These are phyloP conservation scores for Albula goreensis DNA, from an alignment of 2,113 vertebrate species.

Conservation along the genomic window DNA sequence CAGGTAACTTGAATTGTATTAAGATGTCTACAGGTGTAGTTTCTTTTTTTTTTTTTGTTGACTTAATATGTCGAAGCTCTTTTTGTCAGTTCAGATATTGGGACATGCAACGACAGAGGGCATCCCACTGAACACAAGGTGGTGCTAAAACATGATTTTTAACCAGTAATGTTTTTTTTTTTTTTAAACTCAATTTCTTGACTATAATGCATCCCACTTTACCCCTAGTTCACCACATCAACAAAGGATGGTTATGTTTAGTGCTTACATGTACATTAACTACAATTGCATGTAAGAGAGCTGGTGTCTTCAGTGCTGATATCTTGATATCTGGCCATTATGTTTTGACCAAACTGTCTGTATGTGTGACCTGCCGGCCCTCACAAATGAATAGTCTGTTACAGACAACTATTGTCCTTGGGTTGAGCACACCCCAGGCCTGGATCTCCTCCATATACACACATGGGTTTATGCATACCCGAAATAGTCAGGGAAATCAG, in stretches of 20 bases:
- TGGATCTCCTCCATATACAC: background rate
- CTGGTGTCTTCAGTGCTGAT: background rate
- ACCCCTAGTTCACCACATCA: background rate
- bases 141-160: slow-evolving; percentile 33
- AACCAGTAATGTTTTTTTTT: too few relatives aligned
- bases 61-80: background rate
- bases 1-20: too few relatives aligned
- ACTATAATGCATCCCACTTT: background rate
- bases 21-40: too few relatives aligned
- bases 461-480: background rate
- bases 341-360: background rate
- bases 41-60: background rate
- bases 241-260: too few relatives aligned
- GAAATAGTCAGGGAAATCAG: background rate
- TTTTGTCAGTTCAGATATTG: background rate
- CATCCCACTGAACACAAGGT: slow-evolving; percentile 52
- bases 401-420: too few relatives aligned
- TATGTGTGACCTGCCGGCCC: background rate
- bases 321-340: background rate
- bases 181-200: too few relatives aligned
- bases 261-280: too few relatives aligned
- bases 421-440: too few relatives aligned
- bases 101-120: background rate
- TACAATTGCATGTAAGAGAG: too few relatives aligned
- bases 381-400: background rate